Evolutionary conservation across 2,888 invertebrate species (phyloP), one percentile per base, ranked within the genome.

Genomic region (Apoderus coryli): DNA sequence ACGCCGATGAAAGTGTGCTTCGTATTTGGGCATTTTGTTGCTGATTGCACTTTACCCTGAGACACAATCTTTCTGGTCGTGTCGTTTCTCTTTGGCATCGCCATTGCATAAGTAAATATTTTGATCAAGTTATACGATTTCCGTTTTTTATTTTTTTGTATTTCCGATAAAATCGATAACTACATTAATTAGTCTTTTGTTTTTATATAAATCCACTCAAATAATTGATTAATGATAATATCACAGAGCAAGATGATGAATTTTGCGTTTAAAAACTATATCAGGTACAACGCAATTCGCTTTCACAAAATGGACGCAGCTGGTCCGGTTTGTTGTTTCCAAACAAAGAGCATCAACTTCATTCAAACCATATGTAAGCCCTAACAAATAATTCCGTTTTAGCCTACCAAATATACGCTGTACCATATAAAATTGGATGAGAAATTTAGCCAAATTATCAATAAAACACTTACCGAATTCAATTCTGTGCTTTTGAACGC

Each of bases 241-340:
- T 54, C 54, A 54, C 55, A 52, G 53, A 49, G 44, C 49, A 46
- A 48, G 46, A 44, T 44, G 48, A 45, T 43, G 49, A 52, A 50
- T 51, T 54, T 51, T 52, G 51, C 51, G 48, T 45, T 45, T 38
- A 49, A 52, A 51, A 53, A 44, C 46, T 41, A 37, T 36, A 27
- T 41, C 41, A 37, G 29, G 43, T 42, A 42, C 46, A 37, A 43
- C 49, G 45, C 44, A 48, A 37, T 50, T 49, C 45, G 46, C 47
- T 49, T 49, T 49, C 51, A 54, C 56, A 56, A 56, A 54, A 56
- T 56, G 56, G 56, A 54, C 53, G 54, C 52, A 45, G 47, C 50
- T 43, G n/a, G n/a, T n/a, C n/a, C n/a, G n/a, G n/a, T 34, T 35
- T 27, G 27, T 33, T 31, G 37, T 35, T 38, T 37, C 44, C 49